Conservation (phyloP, 1,140 invertebrate species). For the Hylyphantes graminicola region DNA sequence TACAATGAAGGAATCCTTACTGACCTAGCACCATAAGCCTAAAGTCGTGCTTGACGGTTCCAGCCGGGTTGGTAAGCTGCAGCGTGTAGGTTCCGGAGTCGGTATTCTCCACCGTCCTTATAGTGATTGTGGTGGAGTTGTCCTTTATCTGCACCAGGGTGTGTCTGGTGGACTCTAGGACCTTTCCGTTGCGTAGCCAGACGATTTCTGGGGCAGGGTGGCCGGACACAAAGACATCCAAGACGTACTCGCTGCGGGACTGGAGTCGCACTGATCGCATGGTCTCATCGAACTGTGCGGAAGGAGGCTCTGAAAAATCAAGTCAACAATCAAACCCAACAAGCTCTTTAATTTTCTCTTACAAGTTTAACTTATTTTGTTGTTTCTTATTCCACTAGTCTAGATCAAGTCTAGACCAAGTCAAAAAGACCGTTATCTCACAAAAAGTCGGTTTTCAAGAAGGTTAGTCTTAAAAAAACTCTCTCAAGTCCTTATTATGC, state of each 20-base stretch:
- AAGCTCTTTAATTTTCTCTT: too few species aligned
- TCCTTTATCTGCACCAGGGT: constrained; percentile 73
- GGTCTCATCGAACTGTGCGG: constrained; percentile 74
- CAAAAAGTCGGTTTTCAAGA: too few species aligned
- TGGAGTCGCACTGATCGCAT: constrained; percentile 67
- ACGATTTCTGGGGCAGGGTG: constrained; percentile 76
- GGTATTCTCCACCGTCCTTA: constrained; percentile 73
- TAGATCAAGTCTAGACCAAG: too few species aligned
- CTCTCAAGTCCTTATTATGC: too few species aligned
- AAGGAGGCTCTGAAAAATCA: constrained; percentile 72
- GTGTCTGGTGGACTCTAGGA: constrained; percentile 67
- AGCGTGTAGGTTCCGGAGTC: constrained; percentile 77
- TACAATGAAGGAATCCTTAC: constrained; percentile 15
- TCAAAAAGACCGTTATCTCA: too few species aligned
- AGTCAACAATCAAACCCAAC: not conserved
- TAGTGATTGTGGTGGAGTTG: constrained; percentile 73
- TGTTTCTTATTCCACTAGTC: too few species aligned
- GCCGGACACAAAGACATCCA: constrained; percentile 74
- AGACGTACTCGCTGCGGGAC: constrained; percentile 74
- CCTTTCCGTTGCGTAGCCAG: constrained; percentile 75
- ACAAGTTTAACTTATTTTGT: too few species aligned
- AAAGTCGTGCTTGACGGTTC: constrained; percentile 77
- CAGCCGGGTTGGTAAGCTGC: constrained; percentile 77
- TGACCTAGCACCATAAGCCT: constrained; percentile 82
- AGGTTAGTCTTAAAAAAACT: too few species aligned